Evolutionary conservation across 1,140 invertebrate genomes (phyloP), one percentile per base, ranked within the genome.

Genomic region (Neocloeon triangulifer): DNA sequence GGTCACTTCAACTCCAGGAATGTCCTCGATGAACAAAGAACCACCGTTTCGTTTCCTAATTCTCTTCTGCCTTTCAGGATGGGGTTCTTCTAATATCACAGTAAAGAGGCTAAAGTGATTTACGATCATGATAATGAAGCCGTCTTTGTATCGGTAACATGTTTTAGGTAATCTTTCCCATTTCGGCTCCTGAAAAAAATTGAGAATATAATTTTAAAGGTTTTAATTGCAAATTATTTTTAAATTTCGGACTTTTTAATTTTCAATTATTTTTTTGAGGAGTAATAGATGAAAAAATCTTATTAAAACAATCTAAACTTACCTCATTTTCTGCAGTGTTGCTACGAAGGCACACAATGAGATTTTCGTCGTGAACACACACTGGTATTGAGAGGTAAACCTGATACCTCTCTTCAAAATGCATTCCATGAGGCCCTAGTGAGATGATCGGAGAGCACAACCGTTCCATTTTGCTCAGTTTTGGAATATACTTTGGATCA

Each of bases 81-180:
- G 41, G 8, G 30, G 26, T 21, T 43, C 36, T 21, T 42, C 18
- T 7, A 43, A 34, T 4, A 49, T 33, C 1, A 41, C 39, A 10
- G 43, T 43, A 25, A 45, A 41, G 6, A 44, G 32, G 19, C 41
- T 43, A 22, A 50, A 47, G 27, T 48, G 43, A 6, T 35, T 25
- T 8, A 43, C 32, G 14, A 28, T 37, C 20, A 47, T 48, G 6
- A 41, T 32, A 13, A 48, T 27, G 10, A 34, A 25, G 3, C 41
- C 37, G 29, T 19, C 19, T 9, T 34, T 35, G 10, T 25, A 33
- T n/a, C 14, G 22, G 26, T 16, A 28, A 28, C 16, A 8, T 28
- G 26, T 13, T 16, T 28, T 28, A 6, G 26, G 16, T 16, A 28
- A 13, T 28, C 12, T 28, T 28, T 12, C 12, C 6, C 6, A 12